Conservation (phyloP, 2,113 vertebrate species). For the Gambusia holbrooki region DNA sequence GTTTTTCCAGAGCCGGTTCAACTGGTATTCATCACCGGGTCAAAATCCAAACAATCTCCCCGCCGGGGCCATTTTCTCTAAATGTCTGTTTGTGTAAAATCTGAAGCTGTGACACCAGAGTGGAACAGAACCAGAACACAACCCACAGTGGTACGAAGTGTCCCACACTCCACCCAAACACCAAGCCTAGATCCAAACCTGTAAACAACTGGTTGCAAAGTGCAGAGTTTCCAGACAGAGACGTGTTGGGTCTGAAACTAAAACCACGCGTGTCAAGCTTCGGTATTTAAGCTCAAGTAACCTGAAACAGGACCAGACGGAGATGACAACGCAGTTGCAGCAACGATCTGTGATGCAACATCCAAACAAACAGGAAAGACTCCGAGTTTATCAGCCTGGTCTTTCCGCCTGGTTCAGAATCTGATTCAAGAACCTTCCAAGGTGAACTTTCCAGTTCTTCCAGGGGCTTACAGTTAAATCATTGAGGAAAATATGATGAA, state of each 20-base stretch:
- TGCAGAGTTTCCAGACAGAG: background rate
- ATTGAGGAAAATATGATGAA: background rate
- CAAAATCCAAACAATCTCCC: background rate
- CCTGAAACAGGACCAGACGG: background rate
- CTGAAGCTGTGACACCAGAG: background rate
- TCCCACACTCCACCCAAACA: constrained; percentile 1
- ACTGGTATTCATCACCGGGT: background rate
- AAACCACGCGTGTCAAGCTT: background rate
- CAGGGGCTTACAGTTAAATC: background rate
- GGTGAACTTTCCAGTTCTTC: background rate
- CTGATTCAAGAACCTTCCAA: background rate
- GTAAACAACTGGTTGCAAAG: background rate
- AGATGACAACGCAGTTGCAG: background rate
- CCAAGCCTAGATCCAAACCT: background rate
- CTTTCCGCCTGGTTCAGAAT: background rate
- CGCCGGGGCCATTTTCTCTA: background rate
- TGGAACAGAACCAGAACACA: constrained; percentile 1
- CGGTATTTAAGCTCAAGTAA: background rate
- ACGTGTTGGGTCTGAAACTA: background rate
- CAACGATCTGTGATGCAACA: background rate
- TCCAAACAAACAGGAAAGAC: background rate
- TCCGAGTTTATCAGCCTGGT: background rate
- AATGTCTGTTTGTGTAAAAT: background rate
- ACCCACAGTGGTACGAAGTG: constrained; percentile 14
- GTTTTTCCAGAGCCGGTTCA: background rate